phyloP scores from a whole-genome alignment of 2,113 vertebrate genomes.

The Limanda limanda region DNA sequence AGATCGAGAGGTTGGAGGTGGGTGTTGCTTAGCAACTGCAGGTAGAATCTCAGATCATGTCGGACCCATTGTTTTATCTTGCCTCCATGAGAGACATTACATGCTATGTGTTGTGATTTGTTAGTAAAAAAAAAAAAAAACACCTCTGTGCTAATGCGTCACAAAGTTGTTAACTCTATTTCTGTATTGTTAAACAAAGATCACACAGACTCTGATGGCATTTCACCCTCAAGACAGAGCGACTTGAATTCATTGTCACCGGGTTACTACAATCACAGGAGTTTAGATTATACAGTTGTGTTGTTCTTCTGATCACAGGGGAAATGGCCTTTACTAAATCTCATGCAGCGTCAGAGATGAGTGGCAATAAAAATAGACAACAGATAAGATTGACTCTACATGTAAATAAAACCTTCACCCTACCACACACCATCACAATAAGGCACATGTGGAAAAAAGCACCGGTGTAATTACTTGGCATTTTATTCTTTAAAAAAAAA shows the following conservation, averaged over 20 bases:
- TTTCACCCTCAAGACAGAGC: constrained; percentile 26
- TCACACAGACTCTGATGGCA: constrained; percentile 51
- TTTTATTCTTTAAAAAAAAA: background rate
- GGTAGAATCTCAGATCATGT: constrained; percentile 86
- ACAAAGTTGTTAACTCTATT: constrained; percentile 78
- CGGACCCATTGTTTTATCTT: constrained; percentile 85
- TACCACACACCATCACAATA: background rate
- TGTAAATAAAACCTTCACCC: constrained; percentile 10
- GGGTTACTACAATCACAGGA: constrained; percentile 31
- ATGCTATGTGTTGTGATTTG: constrained; percentile 80
- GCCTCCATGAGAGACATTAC: constrained; percentile 75
- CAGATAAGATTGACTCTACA: background rate
- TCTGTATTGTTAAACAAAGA: constrained; percentile 59
- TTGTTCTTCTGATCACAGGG: constrained; percentile 5
- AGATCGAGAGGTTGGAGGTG: constrained; percentile 81
- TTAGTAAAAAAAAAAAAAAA: constrained; percentile 58
- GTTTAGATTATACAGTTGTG: background rate
- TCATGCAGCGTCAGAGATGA: background rate
- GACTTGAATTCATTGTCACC: constrained; percentile 46
- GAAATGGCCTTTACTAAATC: constrained; percentile 28
- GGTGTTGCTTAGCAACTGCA: constrained; percentile 90
- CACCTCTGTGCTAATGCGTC: constrained; percentile 71
- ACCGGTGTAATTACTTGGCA: constrained; percentile 7
- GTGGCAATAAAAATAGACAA: constrained; percentile 11
- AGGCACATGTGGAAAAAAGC: background rate